Percentiles rank a stretch among this genome's conserved stretches.
phyloP scores from a whole-genome alignment of 2,888 invertebrate species.

The Morpho achilles region DNA sequence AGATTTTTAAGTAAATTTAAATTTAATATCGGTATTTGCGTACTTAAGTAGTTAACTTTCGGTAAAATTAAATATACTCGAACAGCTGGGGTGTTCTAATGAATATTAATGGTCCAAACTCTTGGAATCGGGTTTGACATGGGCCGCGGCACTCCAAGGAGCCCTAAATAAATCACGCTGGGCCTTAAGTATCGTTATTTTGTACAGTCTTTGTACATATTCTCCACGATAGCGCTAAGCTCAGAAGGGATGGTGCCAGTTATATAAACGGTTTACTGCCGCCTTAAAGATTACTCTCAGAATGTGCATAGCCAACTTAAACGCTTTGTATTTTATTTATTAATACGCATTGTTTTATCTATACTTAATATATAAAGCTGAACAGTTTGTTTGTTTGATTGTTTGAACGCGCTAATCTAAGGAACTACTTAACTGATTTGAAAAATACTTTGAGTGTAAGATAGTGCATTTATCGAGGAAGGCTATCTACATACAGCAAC shows the following conservation, averaged over 20 bases:
- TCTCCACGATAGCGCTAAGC: conserved; percentile 31
- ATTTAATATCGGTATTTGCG: conserved; percentile 4
- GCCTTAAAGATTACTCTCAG: conserved; percentile 24
- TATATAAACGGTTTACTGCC: conserved; percentile 28
- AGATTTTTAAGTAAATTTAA: background rate
- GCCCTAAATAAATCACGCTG: conserved; percentile 65
- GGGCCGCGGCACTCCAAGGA: conserved; percentile 46
- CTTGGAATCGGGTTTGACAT: conserved; percentile 58
- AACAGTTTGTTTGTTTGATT: too few species aligned
- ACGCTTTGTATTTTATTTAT: conserved; percentile 15
- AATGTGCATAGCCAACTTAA: conserved; percentile 17
- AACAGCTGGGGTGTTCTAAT: conserved; percentile 60
- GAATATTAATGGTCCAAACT: conserved; percentile 68
- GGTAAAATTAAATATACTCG: conserved; percentile 62
- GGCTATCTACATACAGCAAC: background rate
- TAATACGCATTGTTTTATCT: conserved; percentile 15
- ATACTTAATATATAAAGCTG: too few species aligned
- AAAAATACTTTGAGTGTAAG: too few species aligned
- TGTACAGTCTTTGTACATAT: conserved; percentile 37
- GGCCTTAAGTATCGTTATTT: conserved; percentile 43
- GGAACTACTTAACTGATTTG: too few species aligned
- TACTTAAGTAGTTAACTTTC: conserved; percentile 32
- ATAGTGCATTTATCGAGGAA: background rate
- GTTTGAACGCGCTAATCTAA: too few species aligned
- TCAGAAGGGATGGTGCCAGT: conserved; percentile 26